Evolutionary conservation across 2,888 invertebrate species (phyloP).

Genomic region (Helicoverpa assulta): DNA sequence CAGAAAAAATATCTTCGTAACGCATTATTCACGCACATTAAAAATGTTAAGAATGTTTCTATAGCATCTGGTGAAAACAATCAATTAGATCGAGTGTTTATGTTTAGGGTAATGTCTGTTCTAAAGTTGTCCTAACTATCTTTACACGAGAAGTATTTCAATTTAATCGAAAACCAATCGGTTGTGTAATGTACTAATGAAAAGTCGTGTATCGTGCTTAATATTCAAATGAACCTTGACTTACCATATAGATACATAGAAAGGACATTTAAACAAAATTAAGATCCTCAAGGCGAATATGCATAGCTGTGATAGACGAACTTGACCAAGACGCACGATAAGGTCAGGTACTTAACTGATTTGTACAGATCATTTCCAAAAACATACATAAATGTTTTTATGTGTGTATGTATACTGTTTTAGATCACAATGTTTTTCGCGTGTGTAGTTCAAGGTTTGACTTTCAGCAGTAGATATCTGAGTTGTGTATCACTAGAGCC

Average conservation of each 20-base stretch:
- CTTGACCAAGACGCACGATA: constrained; percentile 27
- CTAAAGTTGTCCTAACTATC: constrained; percentile 26
- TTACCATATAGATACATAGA: constrained; percentile 37
- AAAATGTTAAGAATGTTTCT: constrained; percentile 56
- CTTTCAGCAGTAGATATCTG: constrained; percentile 62
- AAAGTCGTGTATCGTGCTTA: constrained; percentile 37
- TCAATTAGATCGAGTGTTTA: constrained; percentile 20
- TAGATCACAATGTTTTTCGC: constrained; percentile 61
- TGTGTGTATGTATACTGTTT: constrained; percentile 34
- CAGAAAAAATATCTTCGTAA: constrained; percentile 54
- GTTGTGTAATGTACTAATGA: constrained; percentile 21
- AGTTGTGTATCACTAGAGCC: constrained; percentile 69
- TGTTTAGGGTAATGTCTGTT: constrained; percentile 18
- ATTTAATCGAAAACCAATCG: constrained; percentile 17
- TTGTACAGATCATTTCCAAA: constrained; percentile 33
- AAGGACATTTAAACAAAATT: constrained; percentile 49
- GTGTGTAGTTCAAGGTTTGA: constrained; percentile 73
- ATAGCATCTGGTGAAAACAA: constrained; percentile 37
- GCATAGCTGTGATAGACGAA: constrained; percentile 27
- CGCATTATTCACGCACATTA: constrained; percentile 62
- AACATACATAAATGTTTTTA: constrained; percentile 36
- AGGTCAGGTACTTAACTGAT: constrained; percentile 39
- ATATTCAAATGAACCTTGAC: constrained; percentile 53
- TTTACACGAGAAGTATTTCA: constrained; percentile 15
- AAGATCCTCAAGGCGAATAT: constrained; percentile 50